These are phyloP conservation scores for Tyrannus savana DNA, from an alignment of 2,113 vertebrate species.

Conservation along the genomic window DNA sequence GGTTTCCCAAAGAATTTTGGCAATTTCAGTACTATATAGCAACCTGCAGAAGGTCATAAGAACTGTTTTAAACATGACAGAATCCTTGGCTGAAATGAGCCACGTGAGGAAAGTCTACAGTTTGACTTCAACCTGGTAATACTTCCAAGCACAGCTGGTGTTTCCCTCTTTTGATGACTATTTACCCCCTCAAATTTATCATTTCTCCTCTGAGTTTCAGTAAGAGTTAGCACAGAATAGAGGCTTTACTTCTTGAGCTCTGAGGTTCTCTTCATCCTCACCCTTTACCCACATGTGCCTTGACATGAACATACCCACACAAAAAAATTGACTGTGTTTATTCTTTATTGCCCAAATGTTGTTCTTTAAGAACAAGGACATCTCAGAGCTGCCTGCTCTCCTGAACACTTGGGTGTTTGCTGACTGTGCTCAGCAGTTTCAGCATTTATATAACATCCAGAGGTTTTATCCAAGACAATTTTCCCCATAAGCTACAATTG, in stretches of 20 bases:
- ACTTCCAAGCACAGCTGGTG: neutral
- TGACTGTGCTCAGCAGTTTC: neutral
- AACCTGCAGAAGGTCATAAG: neutral
- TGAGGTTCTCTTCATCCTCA: neutral
- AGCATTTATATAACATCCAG: neutral
- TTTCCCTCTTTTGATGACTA: neutral
- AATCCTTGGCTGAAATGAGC: neutral
- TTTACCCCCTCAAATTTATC: neutral
- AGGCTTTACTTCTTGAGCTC: neutral
- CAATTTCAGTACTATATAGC: neutral
- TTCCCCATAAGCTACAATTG: neutral
- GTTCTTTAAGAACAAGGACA: neutral
- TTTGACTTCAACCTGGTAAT: neutral
- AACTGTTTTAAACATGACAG: neutral
- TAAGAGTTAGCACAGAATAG: neutral
- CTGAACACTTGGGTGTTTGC: neutral
- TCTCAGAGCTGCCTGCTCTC: neutral
- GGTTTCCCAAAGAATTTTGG: neutral
- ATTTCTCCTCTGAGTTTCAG: neutral
- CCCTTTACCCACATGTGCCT: neutral
- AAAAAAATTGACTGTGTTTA: neutral
- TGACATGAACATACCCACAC: neutral
- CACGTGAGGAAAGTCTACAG: neutral
- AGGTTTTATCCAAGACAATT: neutral
- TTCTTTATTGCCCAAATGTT: neutral